A percentile compares a stretch with the other conserved stretches of the same genome.
Conservation (phyloP, 2,113 vertebrate species). For the Lepidiolamprologus cunningtoni region DNA sequence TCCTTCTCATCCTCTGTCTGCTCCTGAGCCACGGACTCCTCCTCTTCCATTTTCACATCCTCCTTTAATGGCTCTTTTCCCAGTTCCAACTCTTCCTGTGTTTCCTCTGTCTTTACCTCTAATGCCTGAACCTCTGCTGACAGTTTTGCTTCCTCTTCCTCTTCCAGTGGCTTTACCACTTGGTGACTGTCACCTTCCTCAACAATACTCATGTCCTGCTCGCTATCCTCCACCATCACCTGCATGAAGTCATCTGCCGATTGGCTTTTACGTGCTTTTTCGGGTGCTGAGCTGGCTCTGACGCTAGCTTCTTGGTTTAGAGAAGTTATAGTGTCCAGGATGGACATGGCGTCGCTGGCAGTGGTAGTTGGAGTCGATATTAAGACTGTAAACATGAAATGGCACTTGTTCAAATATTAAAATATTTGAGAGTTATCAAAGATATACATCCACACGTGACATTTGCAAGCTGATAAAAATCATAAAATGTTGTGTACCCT, state of each 20-base stretch:
- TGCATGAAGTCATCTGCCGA: conserved; percentile 28
- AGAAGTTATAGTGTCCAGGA: conserved; percentile 87
- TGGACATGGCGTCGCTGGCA: conserved; percentile 82
- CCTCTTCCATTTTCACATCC: conserved; percentile 47
- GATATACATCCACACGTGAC: background rate
- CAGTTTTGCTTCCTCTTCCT: conserved; percentile 16
- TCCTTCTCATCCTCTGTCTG: conserved; percentile 67
- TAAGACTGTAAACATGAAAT: conserved; percentile 51
- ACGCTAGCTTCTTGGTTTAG: conserved; percentile 88
- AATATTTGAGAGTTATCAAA: background rate
- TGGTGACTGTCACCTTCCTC: conserved; percentile 44
- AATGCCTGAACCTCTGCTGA: conserved; percentile 3
- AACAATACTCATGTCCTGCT: conserved; percentile 47
- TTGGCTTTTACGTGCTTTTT: conserved; percentile 58
- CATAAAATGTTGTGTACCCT: conserved; percentile 61
- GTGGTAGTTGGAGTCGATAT: conserved; percentile 61
- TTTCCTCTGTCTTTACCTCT: conserved; percentile 39
- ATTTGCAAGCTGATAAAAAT: background rate
- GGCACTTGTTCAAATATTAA: background rate
- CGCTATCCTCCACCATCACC: conserved; percentile 27
- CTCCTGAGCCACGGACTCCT: conserved; percentile 3
- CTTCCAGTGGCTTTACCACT: background rate
- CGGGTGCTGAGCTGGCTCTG: conserved; percentile 62
- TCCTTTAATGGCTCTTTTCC: conserved; percentile 26
- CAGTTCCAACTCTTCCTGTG: conserved; percentile 26